phyloP scores from a whole-genome alignment of 2,797 vertebrate species.

The Chelidonichthys spinosus region DNA sequence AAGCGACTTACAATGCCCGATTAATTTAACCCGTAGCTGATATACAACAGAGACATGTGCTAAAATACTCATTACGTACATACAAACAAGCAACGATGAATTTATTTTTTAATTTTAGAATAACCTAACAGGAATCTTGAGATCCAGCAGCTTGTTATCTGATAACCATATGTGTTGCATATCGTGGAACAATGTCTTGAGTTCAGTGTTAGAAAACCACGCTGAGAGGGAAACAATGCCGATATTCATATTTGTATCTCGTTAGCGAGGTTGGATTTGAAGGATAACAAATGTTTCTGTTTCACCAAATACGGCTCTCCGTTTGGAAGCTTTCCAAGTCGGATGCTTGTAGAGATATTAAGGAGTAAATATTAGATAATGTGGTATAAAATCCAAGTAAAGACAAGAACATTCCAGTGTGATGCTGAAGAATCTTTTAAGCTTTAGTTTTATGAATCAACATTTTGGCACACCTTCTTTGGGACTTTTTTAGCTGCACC shows the following conservation, averaged over 20 bases:
- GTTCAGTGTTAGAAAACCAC: neutral
- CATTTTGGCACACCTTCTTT: neutral
- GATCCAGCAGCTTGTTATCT: neutral
- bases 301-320: neutral
- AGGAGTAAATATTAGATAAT: neutral
- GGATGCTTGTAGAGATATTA: neutral
- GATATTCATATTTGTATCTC: neutral
- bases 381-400: constrained; percentile 1
- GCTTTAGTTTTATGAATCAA: neutral
- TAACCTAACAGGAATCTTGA: neutral
- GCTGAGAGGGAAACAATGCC: neutral
- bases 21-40: too few relatives aligned
- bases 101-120: neutral
- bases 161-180: neutral
- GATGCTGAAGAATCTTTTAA: neutral
- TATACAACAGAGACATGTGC: too few relatives aligned
- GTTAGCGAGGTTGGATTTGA: neutral
- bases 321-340: neutral
- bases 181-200: neutral
- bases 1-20: too few relatives aligned
- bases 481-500: neutral
- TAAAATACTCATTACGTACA: too few relatives aligned
- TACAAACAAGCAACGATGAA: too few relatives aligned
- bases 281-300: neutral
- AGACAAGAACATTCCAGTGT: neutral